Conservation (phyloP, 2,888 invertebrate species). For the Drosophila demipolita region DNA sequence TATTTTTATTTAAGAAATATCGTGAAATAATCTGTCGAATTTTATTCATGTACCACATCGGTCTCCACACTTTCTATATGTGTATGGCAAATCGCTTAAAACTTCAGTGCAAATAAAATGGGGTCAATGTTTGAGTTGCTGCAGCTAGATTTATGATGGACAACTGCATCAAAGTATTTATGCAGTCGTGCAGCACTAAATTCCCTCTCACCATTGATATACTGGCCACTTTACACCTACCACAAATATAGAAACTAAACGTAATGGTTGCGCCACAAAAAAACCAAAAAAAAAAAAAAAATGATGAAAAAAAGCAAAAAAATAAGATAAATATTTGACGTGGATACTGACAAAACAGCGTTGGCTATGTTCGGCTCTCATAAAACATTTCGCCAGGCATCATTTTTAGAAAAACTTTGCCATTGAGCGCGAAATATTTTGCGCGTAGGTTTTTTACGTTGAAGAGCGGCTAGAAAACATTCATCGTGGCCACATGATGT, state of each 20-base stretch:
- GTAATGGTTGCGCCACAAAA: constrained; percentile 36
- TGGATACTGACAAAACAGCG: constrained; percentile 22
- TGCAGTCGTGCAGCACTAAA: constrained; percentile 33
- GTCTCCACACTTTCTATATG: neutral
- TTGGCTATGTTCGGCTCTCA: neutral
- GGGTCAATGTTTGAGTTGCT: constrained; percentile 54
- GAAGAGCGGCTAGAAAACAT: constrained; percentile 54
- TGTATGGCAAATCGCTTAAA: constrained; percentile 35
- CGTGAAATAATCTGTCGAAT: neutral
- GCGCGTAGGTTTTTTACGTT: constrained; percentile 47
- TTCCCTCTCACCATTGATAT: neutral
- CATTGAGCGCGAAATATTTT: constrained; percentile 49
- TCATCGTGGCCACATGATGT: constrained; percentile 36
- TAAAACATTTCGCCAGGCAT: constrained; percentile 32
- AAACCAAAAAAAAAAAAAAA: constrained; percentile 12
- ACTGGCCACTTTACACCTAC: constrained; percentile 57
- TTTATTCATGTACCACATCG: neutral
- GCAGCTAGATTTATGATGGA: constrained; percentile 61
- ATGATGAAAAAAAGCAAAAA: constrained; percentile 13
- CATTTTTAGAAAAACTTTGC: constrained; percentile 59
- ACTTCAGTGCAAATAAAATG: constrained; percentile 39
- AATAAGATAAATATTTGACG: constrained; percentile 16
- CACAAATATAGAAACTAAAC: constrained; percentile 51
- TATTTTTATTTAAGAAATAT: neutral
- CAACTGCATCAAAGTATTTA: constrained; percentile 59